phyloP scores from a whole-genome alignment of 1,140 invertebrate species.

The Caenorhabditis latens region DNA sequence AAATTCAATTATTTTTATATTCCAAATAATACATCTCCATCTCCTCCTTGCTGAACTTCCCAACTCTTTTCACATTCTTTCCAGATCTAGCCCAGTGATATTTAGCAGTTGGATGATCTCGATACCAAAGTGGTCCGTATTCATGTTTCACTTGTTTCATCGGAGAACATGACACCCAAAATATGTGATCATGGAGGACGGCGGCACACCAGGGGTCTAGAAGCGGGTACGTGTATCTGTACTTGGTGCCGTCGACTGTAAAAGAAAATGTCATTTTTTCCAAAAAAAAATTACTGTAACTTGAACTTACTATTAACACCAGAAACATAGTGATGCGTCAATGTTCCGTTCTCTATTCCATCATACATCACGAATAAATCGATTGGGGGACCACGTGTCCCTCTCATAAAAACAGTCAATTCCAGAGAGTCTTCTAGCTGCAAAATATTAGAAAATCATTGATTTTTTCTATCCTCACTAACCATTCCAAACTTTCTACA shows the following conservation, averaged over 20 bases:
- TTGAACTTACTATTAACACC: not conserved
- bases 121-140: constrained; percentile 21
- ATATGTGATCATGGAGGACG: constrained; percentile 19
- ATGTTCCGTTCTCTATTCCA: not conserved
- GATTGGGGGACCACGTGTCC: not conserved
- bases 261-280: not conserved
- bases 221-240: not conserved
- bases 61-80: not conserved
- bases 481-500: constrained; percentile 14
- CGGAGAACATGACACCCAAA: constrained; percentile 31
- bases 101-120: not conserved
- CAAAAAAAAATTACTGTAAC: not conserved
- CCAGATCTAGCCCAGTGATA: constrained; percentile 5
- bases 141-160: not conserved
- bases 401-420: not conserved
- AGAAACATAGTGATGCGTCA: not conserved
- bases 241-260: not conserved
- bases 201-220: constrained; percentile 44
- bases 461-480: not conserved
- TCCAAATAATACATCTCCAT: not conserved
- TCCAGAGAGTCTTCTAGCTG: constrained; percentile 13
- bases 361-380: constrained; percentile 44
- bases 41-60: constrained; percentile 1
- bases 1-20: no score
- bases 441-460: not conserved